Base-by-base conservation (phyloP, 2,888 invertebrate genomes). In the Pseudolycoriella hygida region DNA sequence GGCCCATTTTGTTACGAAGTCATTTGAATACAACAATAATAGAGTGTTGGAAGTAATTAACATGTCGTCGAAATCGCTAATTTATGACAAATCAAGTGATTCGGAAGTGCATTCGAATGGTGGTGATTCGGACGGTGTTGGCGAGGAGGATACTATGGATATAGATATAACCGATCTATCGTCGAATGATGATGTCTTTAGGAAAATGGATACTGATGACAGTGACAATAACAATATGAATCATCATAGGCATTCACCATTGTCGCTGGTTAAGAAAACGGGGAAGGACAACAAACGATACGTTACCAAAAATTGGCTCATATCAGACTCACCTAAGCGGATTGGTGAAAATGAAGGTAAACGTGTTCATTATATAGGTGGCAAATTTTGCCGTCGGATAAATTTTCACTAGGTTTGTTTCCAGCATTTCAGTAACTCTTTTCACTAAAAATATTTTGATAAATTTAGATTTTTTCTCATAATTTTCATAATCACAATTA, bases 1-100 rank as follows among this genome's bases (percentile, higher is more conserved):
- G 66, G 83, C 87, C 60, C 84, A 86, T 72, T 87, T 88, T 71
- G 87, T 88, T 60, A 84, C 84, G 57, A 86, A 86, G 68, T 85
- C 86, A 50, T 81, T 87, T 66, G 81, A 81, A 60, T 75, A 74
- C 53, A 67, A 67, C 52, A 66, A 61, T 50, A 66, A 59, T 50
- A 66, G 64, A 51, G 58, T 59, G 47, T 55, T 54, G 31, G 53
- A 61, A 43, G 60, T 59, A 40, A 55, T 62, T 45, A 58, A 60
- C 47, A 54, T 63, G 47, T 56, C 60, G 19, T 57, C 58, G 48
- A 60, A 59, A 37, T 56, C 55, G 54, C 39, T 54, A 51, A 34
- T 37, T 42, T n/a, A 45, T 42, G 20, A 37, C 12, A 42, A 40
- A 25, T 42, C 42, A 25, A 42, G 12, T 37, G 46, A 42, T 25